phyloP scores from a whole-genome alignment of 1,140 invertebrate genomes.

The Neodiprion virginianus region DNA sequence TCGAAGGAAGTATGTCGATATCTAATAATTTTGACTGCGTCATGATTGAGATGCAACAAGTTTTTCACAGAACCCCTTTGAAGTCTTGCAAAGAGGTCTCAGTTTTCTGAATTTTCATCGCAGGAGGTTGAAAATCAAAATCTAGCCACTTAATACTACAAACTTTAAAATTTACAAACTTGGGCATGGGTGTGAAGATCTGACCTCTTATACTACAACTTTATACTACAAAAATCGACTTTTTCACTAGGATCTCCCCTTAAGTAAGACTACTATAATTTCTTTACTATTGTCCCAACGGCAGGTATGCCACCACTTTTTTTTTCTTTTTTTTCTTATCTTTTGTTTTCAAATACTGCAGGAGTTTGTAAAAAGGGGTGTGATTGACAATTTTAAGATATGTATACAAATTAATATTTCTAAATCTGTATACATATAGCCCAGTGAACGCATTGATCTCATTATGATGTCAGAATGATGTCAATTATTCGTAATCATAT shows the following conservation, averaged over 20 bases:
- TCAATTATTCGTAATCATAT: no score
- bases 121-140: slow-evolving; percentile 1
- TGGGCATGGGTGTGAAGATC: neutral
- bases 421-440: no score
- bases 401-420: no score
- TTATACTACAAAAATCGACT: neutral
- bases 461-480: no score
- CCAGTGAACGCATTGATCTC: no score
- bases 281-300: neutral
- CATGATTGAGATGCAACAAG: neutral
- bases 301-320: neutral
- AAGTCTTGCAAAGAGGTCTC: neutral
- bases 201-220: neutral
- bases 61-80: slow-evolving; percentile 7
- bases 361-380: neutral
- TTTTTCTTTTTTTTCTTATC: neutral
- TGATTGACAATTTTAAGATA: no score
- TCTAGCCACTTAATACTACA: neutral
- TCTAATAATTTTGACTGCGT: neutral
- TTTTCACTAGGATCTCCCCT: neutral
- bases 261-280: neutral
- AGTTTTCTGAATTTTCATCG: neutral
- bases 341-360: neutral
- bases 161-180: neutral
- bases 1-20: no score